Conservation (phyloP, 2,113 vertebrate species). For the Ornithorhynchus anatinus region DNA sequence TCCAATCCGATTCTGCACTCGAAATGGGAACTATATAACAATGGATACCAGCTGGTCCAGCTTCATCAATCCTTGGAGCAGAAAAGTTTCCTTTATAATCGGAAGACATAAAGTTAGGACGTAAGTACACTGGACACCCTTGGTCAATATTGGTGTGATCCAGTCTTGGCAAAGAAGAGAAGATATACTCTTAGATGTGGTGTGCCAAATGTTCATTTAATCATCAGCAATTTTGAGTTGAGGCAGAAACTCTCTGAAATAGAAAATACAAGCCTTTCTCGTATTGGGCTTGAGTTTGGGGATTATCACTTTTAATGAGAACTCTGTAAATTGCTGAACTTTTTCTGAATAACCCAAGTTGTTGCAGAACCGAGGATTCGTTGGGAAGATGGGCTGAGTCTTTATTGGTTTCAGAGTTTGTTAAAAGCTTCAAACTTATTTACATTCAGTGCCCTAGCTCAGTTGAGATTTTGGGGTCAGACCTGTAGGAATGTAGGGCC, state of each 20-base stretch:
- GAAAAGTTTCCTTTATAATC: constrained; percentile 93
- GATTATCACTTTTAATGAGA: constrained; percentile 20
- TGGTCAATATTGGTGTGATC: too few relatives aligned
- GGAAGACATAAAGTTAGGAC: constrained; percentile 94
- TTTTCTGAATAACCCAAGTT: background rate
- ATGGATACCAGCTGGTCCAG: constrained; percentile 97
- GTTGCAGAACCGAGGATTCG: constrained; percentile 1
- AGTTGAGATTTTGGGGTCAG: too few relatives aligned
- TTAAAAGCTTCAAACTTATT: background rate
- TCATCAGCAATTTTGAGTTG: too few relatives aligned
- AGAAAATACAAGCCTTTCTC: too few relatives aligned
- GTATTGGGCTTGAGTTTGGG: too few relatives aligned
- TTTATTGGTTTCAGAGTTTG: background rate
- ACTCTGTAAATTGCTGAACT: background rate
- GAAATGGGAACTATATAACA: constrained; percentile 91
- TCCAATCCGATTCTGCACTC: constrained; percentile 88
- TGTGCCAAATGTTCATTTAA: too few relatives aligned
- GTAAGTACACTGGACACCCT: constrained; percentile 77
- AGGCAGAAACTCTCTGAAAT: too few relatives aligned
- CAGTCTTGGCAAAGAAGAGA: too few relatives aligned
- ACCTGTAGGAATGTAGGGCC: too few relatives aligned
- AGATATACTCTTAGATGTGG: too few relatives aligned
- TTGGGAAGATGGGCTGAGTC: background rate
- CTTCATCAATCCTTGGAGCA: constrained; percentile 95
- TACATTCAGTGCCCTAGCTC: too few relatives aligned